Evolutionary conservation across 2,797 vertebrate species (phyloP), one percentile per base, ranked within the genome.

Genomic region (Numenius phaeopus): DNA sequence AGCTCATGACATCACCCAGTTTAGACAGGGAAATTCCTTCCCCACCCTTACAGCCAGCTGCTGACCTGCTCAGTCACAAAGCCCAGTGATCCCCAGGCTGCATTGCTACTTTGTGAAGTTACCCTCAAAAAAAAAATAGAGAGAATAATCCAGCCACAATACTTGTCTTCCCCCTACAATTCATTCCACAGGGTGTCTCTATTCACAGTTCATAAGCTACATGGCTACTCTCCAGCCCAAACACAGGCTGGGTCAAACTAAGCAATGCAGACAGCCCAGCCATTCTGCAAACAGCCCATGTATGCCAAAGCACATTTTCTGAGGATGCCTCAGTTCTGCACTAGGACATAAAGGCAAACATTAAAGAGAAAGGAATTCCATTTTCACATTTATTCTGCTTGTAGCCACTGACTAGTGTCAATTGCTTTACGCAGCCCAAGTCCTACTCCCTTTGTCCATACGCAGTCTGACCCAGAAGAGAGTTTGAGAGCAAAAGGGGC

Each of bases 221-320:
- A 26, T 91, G 94, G 94, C 95, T 87, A 40, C 50, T 55, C 91
- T 97, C 96, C 96, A 97, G 91, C 82, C 89, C 89, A 97, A 97
- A 97, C 92, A 97, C 84, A 96, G 87, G 94, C 94, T 96, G 84
- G 89, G 92, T 95, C 87, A 96, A 92, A n/a, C 94, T 86, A 94
- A 96, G 94, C 87, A 94, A 81, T 40, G 30, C 50, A 95, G 95
- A 96, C 93, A 93, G 78, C 75, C 59, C 80, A 89, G 77, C 91
- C 83, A 87, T 86, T 90, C 94, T 95, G 83, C 87, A 81, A 91
- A 93, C 71, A 95, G 86, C 50, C 82, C 4, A 3, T 66, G 83
- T 67, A 90, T n/a, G 92, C 94, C 94, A 93, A 94, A 94, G 87
- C 69, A 92, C 87, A 88, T 94, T 96, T 97, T 91, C 95, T 89